A percentile compares a stretch with the other conserved stretches of the same genome.
These are phyloP conservation scores for Ia io DNA, from an alignment of 2,113 vertebrate genomes.

Conservation along the genomic window DNA sequence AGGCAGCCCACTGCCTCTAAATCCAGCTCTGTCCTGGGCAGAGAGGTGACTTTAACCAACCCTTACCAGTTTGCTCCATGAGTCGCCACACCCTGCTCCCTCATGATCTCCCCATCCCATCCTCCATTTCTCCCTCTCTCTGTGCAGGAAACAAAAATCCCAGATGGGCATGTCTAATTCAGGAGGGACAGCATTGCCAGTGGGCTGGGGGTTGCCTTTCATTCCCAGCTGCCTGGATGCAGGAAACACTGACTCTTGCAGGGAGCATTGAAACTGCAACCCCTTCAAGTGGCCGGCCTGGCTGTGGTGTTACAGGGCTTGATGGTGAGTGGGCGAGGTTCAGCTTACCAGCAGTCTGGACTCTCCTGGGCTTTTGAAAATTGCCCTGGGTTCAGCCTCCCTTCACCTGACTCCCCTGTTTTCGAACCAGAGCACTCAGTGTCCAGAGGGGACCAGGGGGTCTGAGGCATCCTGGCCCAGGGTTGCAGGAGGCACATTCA, in stretches of 20 bases:
- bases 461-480: too few relatives aligned
- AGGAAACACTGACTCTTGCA: neutral
- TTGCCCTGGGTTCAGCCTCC: too few relatives aligned
- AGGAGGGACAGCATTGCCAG: neutral
- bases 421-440: too few relatives aligned
- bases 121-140: neutral
- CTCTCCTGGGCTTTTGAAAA: too few relatives aligned
- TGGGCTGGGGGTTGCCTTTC: neutral
- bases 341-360: too few relatives aligned
- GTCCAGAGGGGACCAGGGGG: too few relatives aligned
- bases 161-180: neutral
- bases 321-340: too few relatives aligned
- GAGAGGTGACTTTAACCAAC: too few relatives aligned
- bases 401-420: too few relatives aligned
- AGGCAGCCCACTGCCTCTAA: neutral
- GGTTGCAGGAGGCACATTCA: neutral
- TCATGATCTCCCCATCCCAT: neutral
- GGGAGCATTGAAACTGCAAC: conserved; percentile 25
- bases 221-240: neutral
- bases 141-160: neutral
- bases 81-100: neutral
- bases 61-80: neutral
- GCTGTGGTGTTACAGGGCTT: too few relatives aligned
- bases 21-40: neutral
- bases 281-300: neutral